phyloP scores from a whole-genome alignment of 2,797 vertebrate genomes.

The Holocentrus rufus region DNA sequence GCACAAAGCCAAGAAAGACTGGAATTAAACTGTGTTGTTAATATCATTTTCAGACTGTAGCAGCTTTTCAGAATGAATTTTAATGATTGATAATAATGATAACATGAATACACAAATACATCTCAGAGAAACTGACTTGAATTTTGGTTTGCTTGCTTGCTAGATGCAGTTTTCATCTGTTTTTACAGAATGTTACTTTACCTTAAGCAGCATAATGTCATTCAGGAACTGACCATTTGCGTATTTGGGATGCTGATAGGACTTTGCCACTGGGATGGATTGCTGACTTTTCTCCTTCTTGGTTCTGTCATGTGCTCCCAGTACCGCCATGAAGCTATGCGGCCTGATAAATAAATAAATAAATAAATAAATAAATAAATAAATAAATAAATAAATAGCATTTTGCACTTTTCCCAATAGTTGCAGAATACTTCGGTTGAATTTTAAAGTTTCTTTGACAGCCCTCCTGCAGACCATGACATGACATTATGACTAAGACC shows the following conservation, averaged over 20 bases:
- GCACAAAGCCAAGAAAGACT: too few relatives aligned
- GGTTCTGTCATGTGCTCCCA: constrained; percentile 74
- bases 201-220: constrained; percentile 81
- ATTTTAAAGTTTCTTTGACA: too few relatives aligned
- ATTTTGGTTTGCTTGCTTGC: neutral
- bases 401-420: too few relatives aligned
- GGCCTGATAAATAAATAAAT: accelerated
- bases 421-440: too few relatives aligned
- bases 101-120: too few relatives aligned
- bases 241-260: constrained; percentile 37
- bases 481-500: too few relatives aligned
- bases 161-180: neutral
- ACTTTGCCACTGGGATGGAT: constrained; percentile 48
- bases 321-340: constrained; percentile 46
- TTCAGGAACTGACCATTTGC: accelerated
- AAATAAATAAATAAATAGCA: too few relatives aligned
- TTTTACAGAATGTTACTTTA: constrained; percentile 37
- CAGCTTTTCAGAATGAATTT: too few relatives aligned
- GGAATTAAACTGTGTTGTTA: too few relatives aligned
- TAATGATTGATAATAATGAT: too few relatives aligned
- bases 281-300: constrained; percentile 72
- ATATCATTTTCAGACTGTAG: too few relatives aligned
- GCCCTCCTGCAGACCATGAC: too few relatives aligned
- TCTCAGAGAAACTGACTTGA: neutral
- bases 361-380: neutral